Conservation (phyloP, 2,888 invertebrate genomes). For the Phortica okadai region DNA sequence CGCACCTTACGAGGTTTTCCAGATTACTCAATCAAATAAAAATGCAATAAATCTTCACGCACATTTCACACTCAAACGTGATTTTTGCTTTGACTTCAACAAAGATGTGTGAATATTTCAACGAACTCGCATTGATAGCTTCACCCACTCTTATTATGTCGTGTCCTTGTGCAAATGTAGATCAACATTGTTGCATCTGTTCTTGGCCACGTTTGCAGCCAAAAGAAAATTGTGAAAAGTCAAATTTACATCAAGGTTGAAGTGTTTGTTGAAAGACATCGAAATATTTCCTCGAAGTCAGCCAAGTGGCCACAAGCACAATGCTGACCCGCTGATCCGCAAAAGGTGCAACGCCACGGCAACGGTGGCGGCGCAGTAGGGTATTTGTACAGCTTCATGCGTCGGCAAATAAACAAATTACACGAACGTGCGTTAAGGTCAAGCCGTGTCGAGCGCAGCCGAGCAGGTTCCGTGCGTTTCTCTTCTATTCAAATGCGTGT, state of each 20-base stretch:
- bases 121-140: neutral
- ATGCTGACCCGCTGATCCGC: neutral
- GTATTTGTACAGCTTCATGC: neutral
- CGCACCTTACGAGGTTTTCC: neutral
- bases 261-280: neutral
- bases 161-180: constrained; percentile 27
- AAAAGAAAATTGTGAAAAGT: neutral
- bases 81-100: neutral
- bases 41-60: neutral
- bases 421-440: neutral
- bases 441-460: neutral
- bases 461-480: constrained; percentile 9
- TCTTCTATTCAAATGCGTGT: neutral
- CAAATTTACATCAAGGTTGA: neutral
- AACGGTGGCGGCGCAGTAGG: neutral
- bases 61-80: constrained; percentile 4
- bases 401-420: neutral
- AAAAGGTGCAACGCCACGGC: constrained; percentile 11
- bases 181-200: constrained; percentile 4
- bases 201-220: constrained; percentile 24
- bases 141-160: constrained; percentile 6
- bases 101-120: constrained; percentile 13
- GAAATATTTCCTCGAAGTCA: neutral
- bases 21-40: neutral
- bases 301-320: constrained; percentile 1